Conservation (phyloP, 53 echinoderm and acorn worm species). For the Echinarachnius parma region DNA sequence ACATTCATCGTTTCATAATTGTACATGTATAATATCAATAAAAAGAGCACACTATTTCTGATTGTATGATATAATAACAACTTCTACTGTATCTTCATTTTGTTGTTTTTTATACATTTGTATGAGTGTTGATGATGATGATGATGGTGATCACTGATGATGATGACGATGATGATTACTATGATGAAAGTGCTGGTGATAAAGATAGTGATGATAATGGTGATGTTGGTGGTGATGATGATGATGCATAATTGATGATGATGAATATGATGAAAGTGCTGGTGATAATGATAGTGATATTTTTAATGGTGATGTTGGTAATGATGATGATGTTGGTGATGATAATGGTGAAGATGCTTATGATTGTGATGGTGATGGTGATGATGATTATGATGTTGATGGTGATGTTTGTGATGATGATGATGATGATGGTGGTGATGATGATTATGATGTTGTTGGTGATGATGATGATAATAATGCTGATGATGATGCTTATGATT, state of each 20-base stretch:
- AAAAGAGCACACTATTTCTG: conserved; percentile 54
- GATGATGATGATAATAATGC: conserved; percentile 1
- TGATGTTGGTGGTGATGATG: neutral
- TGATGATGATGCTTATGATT: neutral
- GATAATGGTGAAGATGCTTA: too few species aligned
- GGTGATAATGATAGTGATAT: too few species aligned
- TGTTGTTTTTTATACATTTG: too few species aligned
- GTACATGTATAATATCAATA: conserved; percentile 42
- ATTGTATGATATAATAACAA: conserved; percentile 47
- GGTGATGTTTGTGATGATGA: too few species aligned
- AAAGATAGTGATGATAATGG: neutral
- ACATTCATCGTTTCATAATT: conserved; percentile 38
- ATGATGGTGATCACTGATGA: neutral
- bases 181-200: neutral
- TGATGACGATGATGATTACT: neutral
- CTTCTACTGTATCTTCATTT: too few species aligned
- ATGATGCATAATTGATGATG: neutral
- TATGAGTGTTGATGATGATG: neutral
- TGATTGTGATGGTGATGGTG: too few species aligned
- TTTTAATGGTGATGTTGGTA: too few species aligned
- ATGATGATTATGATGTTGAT: too few species aligned
- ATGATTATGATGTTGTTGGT: too few species aligned
- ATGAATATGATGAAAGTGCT: neutral
- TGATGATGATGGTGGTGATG: too few species aligned
- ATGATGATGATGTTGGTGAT: too few species aligned